Evolutionary conservation across 2,888 invertebrate species (phyloP).

Genomic region (Unio pictorum): DNA sequence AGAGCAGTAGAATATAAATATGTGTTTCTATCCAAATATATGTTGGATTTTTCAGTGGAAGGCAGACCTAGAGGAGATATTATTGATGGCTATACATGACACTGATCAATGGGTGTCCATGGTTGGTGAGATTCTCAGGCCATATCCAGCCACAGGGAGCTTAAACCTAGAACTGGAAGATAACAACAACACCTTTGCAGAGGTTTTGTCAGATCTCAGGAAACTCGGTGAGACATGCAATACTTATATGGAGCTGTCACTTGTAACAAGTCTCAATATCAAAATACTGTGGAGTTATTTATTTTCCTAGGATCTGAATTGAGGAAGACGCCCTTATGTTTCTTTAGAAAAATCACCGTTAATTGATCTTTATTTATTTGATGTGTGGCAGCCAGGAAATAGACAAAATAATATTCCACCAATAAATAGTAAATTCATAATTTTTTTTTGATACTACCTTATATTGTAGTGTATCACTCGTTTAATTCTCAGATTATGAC

Average conservation of each 20-base stretch:
- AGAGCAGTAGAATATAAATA: no score
- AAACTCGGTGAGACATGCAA: conserved; percentile 75
- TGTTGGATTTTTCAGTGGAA: conserved; percentile 83
- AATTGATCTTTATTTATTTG: no score
- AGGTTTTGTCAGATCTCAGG: conserved; percentile 88
- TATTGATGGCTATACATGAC: conserved; percentile 90
- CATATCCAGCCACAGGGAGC: conserved; percentile 90
- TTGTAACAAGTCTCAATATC: background rate
- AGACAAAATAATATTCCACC: no score
- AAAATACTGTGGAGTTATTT: background rate
- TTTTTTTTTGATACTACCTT: no score
- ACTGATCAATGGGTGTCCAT: conserved; percentile 98
- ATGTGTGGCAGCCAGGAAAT: no score
- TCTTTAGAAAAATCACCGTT: no score
- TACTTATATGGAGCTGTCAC: background rate
- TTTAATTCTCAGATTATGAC: no score
- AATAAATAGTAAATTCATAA: no score
- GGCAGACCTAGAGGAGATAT: conserved; percentile 92
- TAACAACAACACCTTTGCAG: conserved; percentile 77
- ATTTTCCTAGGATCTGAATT: background rate
- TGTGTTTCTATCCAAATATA: no score
- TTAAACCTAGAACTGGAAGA: conserved; percentile 94
- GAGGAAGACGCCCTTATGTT: no score
- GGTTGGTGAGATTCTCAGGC: conserved; percentile 95
- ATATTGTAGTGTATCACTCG: no score